A percentile compares a stretch with the other conserved stretches of the same genome.
Evolutionary conservation across 2,888 invertebrate genomes (phyloP).

Genomic region (Leptopilina myrica): DNA sequence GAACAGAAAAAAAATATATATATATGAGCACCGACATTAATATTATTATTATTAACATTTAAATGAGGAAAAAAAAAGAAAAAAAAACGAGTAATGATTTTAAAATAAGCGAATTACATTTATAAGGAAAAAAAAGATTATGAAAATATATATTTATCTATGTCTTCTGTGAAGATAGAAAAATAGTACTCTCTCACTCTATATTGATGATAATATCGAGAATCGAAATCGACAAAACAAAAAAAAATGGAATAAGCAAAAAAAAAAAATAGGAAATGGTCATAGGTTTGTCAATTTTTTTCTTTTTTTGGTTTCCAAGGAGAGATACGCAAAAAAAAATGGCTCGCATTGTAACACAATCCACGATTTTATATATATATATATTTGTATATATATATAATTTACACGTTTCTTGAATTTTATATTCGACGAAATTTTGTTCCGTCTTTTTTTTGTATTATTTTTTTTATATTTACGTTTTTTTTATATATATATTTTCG

Average conservation of each 20-base stretch:
- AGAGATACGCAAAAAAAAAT: slow-evolving; percentile 55
- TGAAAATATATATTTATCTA: slow-evolving; percentile 78
- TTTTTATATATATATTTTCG: no score
- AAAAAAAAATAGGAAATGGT: slow-evolving; percentile 63
- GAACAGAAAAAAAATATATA: slow-evolving; percentile 33
- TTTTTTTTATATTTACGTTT: background rate
- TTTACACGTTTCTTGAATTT: slow-evolving; percentile 52
- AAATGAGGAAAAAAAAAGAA: background rate
- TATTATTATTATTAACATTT: slow-evolving; percentile 76
- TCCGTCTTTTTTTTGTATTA: background rate
- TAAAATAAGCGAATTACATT: slow-evolving; percentile 76
- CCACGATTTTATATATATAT: slow-evolving; percentile 1
- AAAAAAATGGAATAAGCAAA: slow-evolving; percentile 46
- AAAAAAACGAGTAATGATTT: slow-evolving; percentile 72
- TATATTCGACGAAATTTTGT: slow-evolving; percentile 45
- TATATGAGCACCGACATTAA: slow-evolving; percentile 75
- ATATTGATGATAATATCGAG: slow-evolving; percentile 72
- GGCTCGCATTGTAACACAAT: slow-evolving; percentile 46
- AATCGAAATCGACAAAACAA: slow-evolving; percentile 67
- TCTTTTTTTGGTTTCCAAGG: slow-evolving; percentile 43
- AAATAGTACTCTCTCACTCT: slow-evolving; percentile 77
- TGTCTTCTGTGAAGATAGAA: slow-evolving; percentile 78
- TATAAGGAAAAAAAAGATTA: slow-evolving; percentile 75
- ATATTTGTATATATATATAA: slow-evolving; percentile 23
- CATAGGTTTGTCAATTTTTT: slow-evolving; percentile 58